Conservation (phyloP, 1,140 invertebrate species). For the Adoxophyes honmai region DNA sequence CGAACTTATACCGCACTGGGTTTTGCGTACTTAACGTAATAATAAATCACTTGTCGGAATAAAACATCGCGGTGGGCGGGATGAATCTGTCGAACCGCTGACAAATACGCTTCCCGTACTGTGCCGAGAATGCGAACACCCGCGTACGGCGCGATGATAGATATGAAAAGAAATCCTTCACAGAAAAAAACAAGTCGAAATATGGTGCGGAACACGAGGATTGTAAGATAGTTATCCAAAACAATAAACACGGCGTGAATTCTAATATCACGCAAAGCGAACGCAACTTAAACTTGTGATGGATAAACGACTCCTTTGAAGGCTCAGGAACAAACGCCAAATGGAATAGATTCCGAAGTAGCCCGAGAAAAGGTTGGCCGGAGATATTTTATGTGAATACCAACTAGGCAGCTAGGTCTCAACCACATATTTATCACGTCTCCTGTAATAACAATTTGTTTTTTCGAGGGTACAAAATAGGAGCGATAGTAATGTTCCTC, state of each 20-base stretch:
- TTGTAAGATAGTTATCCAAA: background rate
- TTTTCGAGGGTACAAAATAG: constrained; percentile 10
- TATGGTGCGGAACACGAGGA: background rate
- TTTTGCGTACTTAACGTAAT: constrained; percentile 14
- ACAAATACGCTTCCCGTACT: constrained; percentile 7
- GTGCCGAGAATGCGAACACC: constrained; percentile 3
- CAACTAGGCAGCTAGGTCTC: constrained; percentile 9
- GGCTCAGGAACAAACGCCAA: background rate
- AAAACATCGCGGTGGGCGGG: constrained; percentile 10
- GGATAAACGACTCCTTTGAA: background rate
- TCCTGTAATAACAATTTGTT: constrained; percentile 15
- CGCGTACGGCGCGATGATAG: background rate
- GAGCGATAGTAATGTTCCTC: constrained; percentile 7
- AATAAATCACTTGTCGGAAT: constrained; percentile 13
- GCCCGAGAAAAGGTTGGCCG: background rate
- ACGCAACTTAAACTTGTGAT: background rate
- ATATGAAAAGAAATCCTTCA: background rate
- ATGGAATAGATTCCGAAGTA: constrained; percentile 5
- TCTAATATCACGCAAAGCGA: background rate
- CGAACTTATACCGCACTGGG: background rate
- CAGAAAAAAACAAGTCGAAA: background rate
- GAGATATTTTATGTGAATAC: constrained; percentile 15
- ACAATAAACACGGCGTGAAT: background rate
- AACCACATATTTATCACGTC: constrained; percentile 13
- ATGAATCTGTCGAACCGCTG: constrained; percentile 14